Evolutionary conservation across 2,797 vertebrate species (phyloP), one percentile per base, ranked within the genome.

Genomic region (Echeneis naucrates): DNA sequence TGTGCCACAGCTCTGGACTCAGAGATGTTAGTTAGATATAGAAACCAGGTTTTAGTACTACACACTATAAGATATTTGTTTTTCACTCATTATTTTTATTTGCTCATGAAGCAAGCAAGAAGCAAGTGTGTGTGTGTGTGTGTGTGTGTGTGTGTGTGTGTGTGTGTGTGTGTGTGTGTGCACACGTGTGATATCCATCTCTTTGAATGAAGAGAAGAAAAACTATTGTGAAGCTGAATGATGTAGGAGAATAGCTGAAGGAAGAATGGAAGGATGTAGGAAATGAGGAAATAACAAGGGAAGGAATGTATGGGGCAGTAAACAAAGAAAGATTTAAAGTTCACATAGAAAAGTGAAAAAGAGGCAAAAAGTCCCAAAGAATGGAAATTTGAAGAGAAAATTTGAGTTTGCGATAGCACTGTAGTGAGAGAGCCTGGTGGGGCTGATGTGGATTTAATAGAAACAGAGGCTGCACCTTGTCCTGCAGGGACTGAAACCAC

Each of bases 1-100:
- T 16, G 74, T 75, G 57, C 84, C 68, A 66, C 64, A 64, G 54
- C 21, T 57, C 17, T 32, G 14, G 78, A 58, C 59, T 66, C 52
- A 53, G 73, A 72, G 19, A 35, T 30, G 30, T 52, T 61, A 33
- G 26, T 30, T 8, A n/a, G 12, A 21, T 48, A 54, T 60, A 53
- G 35, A 60, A 74, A 37, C 68, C 13, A 54, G 53, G 47, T 52
- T 77, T 69, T 38, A 45, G 19, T 56, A 16, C 37, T 19, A 11
- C 17, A 21, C 14, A 66, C 42, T 38, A 75, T 13, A 59, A 17
- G 30, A 68, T 8, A 6, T 55, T 27, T 56, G 13, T 70, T n/a
- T 56, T 73, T 58, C 14, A 30, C 40, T 57, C 11, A 21, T 59
- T n/a, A n/a, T n/a, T n/a, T 71, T 65, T 32, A 55, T 47, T 75